phyloP scores from a whole-genome alignment of 2,113 vertebrate genomes.

The Hemicordylus capensis region DNA sequence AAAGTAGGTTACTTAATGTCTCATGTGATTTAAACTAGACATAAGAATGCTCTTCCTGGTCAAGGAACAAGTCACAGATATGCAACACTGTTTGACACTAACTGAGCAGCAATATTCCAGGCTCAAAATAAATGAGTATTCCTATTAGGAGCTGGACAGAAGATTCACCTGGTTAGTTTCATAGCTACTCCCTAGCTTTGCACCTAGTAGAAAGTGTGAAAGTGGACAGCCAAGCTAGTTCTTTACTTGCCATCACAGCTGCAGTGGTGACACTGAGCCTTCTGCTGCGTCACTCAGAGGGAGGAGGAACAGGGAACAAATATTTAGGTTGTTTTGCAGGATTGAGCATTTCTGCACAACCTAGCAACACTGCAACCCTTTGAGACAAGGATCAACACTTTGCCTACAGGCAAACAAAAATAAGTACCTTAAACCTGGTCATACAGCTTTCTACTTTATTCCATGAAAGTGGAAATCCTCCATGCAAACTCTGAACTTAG shows the following conservation, averaged over 20 bases:
- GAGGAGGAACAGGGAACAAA: neutral
- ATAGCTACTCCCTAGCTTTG: neutral
- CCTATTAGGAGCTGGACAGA: neutral
- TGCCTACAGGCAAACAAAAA: neutral
- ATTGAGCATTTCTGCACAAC: neutral
- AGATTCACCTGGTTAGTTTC: neutral
- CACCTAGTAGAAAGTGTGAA: neutral
- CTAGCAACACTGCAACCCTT: neutral
- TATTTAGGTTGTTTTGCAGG: neutral
- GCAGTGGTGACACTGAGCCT: neutral
- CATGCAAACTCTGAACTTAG: neutral
- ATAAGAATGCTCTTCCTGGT: neutral
- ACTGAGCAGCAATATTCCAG: neutral
- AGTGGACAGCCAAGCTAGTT: neutral
- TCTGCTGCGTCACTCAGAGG: neutral
- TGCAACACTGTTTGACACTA: neutral
- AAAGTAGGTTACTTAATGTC: neutral
- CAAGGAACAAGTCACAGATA: neutral
- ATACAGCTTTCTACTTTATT: neutral
- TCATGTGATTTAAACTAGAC: neutral
- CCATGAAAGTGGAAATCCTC: neutral
- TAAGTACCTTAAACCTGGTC: neutral
- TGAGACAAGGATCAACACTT: neutral
- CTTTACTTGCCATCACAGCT: neutral
- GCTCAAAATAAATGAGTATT: neutral